phyloP scores from a whole-genome alignment of 92 coral and sea anemone species.

The Epizoanthus stellaris region DNA sequence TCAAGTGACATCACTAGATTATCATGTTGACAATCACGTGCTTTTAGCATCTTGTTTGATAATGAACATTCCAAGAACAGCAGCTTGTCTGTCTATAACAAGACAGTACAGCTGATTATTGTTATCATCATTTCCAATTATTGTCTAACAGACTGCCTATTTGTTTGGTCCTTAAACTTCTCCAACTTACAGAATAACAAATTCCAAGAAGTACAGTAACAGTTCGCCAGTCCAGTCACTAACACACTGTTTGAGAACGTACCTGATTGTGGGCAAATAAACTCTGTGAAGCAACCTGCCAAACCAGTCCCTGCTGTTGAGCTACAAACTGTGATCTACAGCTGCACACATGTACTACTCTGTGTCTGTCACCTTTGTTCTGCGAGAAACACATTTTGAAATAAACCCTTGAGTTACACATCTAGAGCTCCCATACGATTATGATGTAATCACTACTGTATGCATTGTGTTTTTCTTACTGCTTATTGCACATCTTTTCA shows the following conservation, averaged over 20 bases:
- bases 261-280: constrained; percentile 55
- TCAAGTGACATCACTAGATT: no score
- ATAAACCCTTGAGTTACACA: no score
- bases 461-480: no score
- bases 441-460: no score
- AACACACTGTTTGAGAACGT: background rate
- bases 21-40: no score
- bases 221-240: no score
- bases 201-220: no score
- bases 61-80: background rate
- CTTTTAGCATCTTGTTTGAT: background rate
- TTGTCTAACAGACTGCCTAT: background rate
- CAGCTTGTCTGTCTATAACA: background rate
- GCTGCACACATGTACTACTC: constrained; percentile 53
- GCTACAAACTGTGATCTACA: constrained; percentile 44
- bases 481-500: no score
- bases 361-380: constrained; percentile 3
- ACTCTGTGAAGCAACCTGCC: constrained; percentile 55
- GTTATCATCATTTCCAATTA: background rate
- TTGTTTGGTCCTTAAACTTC: no score
- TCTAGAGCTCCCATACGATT: no score
- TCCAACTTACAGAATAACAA: no score
- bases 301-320: constrained; percentile 59
- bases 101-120: background rate
- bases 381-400: background rate